A percentile compares a stretch with the other conserved stretches of the same genome.
phyloP scores from a whole-genome alignment of 2,888 invertebrate species.

The Nudaria mundana region DNA sequence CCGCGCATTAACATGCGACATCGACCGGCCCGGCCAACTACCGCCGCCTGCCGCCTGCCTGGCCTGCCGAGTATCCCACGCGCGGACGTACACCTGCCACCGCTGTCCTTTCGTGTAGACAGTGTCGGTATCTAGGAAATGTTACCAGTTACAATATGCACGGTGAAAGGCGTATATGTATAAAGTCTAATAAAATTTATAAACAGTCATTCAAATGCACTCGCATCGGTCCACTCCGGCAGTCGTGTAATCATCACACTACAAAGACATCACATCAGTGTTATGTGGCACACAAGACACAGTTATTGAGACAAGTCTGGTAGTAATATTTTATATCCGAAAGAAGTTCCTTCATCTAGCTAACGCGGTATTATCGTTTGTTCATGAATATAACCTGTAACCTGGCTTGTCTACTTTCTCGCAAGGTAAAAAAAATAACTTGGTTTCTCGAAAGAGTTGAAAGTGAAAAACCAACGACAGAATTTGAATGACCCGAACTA shows the following conservation, averaged over 20 bases:
- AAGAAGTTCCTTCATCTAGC: no score
- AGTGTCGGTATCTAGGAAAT: background rate
- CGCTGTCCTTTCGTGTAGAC: background rate
- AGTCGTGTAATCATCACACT: no score
- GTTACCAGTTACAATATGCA: background rate
- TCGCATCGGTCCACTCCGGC: background rate
- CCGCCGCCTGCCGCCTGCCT: background rate
- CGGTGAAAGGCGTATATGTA: background rate
- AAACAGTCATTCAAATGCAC: conserved; percentile 2
- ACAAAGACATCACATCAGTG: no score
- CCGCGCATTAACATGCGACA: conserved; percentile 27
- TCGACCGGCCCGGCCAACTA: conserved; percentile 4
- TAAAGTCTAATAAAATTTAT: no score
- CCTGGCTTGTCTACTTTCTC: conserved; percentile 2
- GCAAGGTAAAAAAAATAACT: background rate
- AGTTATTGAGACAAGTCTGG: no score
- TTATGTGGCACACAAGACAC: no score
- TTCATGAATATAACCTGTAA: background rate
- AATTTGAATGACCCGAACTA: conserved; percentile 2
- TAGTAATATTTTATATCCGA: no score
- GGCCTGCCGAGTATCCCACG: background rate
- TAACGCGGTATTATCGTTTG: no score
- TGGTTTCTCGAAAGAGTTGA: conserved; percentile 1
- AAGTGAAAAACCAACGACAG: background rate
- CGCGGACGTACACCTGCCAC: background rate